These are phyloP conservation scores for Prinia subflava DNA, from an alignment of 2,113 vertebrate genomes.

Conservation along the genomic window DNA sequence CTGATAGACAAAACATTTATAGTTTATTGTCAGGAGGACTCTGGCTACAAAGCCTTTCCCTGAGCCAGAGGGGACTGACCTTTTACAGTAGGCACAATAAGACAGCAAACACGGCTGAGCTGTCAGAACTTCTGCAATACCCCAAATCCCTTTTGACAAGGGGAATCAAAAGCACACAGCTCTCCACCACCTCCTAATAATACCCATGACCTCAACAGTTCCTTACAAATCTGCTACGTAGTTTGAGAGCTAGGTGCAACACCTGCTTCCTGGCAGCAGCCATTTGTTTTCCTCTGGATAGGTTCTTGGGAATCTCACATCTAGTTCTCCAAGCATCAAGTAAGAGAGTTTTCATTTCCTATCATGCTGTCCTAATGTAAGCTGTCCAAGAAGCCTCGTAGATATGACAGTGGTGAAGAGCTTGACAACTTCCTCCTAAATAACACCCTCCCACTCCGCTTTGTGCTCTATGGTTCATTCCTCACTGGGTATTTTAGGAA, in stretches of 20 bases:
- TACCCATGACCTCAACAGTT: background rate
- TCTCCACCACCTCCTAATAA: background rate
- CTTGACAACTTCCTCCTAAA: background rate
- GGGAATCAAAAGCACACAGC: conserved; percentile 19
- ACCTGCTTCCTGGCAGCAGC: background rate
- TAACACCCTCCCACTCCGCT: background rate
- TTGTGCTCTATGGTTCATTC: background rate
- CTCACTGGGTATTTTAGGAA: background rate
- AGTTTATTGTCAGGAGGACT: conserved; percentile 28
- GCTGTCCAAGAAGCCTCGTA: background rate
- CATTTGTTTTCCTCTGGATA: background rate
- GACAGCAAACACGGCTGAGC: background rate
- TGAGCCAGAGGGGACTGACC: conserved; percentile 3
- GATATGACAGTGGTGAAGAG: background rate
- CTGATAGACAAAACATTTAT: conserved; percentile 19
- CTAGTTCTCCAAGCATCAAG: background rate
- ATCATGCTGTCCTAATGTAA: background rate
- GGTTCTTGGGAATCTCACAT: background rate
- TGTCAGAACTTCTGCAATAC: conserved; percentile 42
- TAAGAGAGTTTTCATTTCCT: background rate
- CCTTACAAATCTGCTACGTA: background rate
- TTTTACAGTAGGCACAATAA: conserved; percentile 45
- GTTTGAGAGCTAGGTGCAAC: background rate
- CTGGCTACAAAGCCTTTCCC: conserved; percentile 8
- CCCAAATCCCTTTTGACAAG: conserved; percentile 53